Evolutionary conservation across 2,888 invertebrate species (phyloP).

Genomic region (Morpho achilles): DNA sequence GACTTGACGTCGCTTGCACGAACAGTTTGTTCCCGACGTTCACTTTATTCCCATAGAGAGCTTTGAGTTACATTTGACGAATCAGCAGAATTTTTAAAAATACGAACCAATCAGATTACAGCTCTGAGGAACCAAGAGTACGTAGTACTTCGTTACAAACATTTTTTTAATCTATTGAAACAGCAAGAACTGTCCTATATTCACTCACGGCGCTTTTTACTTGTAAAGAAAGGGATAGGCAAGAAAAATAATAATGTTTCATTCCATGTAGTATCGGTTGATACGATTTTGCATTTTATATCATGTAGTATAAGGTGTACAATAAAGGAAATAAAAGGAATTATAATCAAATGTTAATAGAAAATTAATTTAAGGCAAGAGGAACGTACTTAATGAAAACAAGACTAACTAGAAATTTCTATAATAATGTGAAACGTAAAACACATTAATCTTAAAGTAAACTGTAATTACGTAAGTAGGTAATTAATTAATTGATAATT

Average conservation of each 20-base stretch:
- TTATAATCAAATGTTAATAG: too few relatives aligned
- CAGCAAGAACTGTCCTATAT: conserved; percentile 8
- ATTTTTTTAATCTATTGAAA: background rate
- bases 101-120: conserved; percentile 12
- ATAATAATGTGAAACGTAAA: too few relatives aligned
- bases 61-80: conserved; percentile 15
- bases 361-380: too few relatives aligned
- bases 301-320: background rate
- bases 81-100: conserved; percentile 9
- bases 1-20: conserved; percentile 40
- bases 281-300: conserved; percentile 1
- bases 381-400: too few relatives aligned
- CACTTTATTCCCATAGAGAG: conserved; percentile 3
- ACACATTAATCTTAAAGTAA: too few relatives aligned
- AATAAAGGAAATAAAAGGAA: background rate
- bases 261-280: background rate
- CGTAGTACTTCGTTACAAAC: background rate
- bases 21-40: conserved; percentile 27
- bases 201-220: background rate
- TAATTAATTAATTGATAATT: too few relatives aligned
- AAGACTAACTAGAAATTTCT: too few relatives aligned
- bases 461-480: too few relatives aligned
- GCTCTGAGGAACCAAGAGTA: background rate
- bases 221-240: conserved; percentile 13
- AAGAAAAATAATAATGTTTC: conserved; percentile 11